phyloP scores from a whole-genome alignment of 2,113 vertebrate genomes.

The Bubo blakistoni region DNA sequence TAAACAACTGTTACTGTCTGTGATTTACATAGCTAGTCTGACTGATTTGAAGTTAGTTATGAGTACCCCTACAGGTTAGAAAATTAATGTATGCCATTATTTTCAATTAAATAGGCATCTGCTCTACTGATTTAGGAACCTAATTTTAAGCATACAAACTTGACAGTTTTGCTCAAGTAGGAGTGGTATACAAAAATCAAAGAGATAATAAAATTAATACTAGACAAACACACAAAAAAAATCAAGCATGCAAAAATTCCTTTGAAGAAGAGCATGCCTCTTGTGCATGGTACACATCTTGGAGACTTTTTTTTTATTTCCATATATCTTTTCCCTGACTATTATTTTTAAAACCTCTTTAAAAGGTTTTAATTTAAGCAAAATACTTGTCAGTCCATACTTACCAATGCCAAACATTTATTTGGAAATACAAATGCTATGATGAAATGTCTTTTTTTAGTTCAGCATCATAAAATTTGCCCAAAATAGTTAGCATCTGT shows the following conservation, averaged over 20 bases:
- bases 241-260: not conserved
- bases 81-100: constrained; percentile 25
- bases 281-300: not conserved
- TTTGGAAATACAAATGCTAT: not conserved
- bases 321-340: not conserved
- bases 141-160: not conserved
- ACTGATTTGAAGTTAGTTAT: constrained; percentile 34
- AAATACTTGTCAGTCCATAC: not conserved
- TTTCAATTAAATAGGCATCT: constrained; percentile 34
- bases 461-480: not conserved
- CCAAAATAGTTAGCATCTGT: not conserved
- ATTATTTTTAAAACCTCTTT: not conserved
- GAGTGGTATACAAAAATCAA: not conserved
- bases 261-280: not conserved
- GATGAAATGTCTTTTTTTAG: not conserved
- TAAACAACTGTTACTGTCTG: constrained; percentile 16
- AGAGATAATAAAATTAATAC: not conserved
- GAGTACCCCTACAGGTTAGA: constrained; percentile 24
- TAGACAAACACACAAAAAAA: not conserved
- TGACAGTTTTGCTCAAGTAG: not conserved
- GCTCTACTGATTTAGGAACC: not conserved
- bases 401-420: not conserved
- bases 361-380: not conserved
- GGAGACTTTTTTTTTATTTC: not conserved
- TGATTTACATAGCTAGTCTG: not conserved